phyloP scores from a whole-genome alignment of 2,797 vertebrate genomes.

The Alca torda region DNA sequence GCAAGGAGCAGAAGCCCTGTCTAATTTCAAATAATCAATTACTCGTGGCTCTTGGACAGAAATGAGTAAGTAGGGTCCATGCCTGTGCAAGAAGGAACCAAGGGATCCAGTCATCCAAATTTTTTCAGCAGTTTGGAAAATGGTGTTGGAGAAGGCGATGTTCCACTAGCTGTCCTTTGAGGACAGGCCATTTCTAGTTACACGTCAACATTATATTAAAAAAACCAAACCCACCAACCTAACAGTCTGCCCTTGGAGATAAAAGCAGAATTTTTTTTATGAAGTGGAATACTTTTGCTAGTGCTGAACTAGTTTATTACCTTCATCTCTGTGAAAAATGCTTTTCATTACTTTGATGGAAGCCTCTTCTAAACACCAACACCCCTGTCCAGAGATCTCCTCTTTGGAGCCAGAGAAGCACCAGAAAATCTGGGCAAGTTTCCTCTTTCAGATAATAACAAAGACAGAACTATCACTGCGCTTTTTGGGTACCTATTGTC shows the following conservation, averaged over 20 bases:
- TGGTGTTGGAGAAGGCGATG: rapidly evolving
- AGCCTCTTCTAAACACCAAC: not conserved
- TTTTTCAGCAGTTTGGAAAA: not conserved
- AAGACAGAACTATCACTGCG: not conserved
- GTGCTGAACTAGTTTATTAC: not conserved
- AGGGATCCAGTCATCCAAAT: not conserved
- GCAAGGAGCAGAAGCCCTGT: not conserved
- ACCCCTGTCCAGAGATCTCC: not conserved
- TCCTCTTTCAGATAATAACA: not conserved
- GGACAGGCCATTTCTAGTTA: not conserved
- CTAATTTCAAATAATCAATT: not conserved
- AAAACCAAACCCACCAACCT: not conserved
- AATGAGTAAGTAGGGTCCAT: not conserved
- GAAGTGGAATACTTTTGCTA: not conserved
- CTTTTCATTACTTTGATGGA: not conserved
- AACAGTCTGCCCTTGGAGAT: not conserved
- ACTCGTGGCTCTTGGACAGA: not conserved
- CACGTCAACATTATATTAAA: not conserved
- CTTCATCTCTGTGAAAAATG: not conserved
- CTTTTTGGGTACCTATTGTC: not conserved
- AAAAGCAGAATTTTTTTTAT: not conserved
- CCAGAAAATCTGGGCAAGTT: not conserved
- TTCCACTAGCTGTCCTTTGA: not conserved
- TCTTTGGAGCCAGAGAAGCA: not conserved
- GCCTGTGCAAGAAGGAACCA: not conserved